phyloP scores from a whole-genome alignment of 2,888 invertebrate genomes.

The Lasioglossum figueresi region DNA sequence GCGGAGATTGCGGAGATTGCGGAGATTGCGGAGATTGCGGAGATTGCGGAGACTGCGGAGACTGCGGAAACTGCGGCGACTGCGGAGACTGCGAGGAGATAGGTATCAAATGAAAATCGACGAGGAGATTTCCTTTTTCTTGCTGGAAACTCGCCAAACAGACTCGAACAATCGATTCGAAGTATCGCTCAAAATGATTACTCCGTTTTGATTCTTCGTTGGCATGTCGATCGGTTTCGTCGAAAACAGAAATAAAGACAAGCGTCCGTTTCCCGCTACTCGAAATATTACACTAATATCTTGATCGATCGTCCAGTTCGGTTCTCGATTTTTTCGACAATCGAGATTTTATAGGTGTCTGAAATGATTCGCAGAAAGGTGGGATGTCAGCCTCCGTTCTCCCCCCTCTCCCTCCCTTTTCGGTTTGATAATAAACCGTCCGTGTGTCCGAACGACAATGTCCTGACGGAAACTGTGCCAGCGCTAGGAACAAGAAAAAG shows the following conservation, averaged over 20 bases:
- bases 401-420: too few species aligned
- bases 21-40: too few species aligned
- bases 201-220: background rate
- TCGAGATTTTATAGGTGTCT: background rate
- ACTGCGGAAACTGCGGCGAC: too few species aligned
- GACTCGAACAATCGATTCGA: background rate
- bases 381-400: background rate
- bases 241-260: background rate
- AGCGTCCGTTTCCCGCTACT: background rate
- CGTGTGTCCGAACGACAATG: background rate
- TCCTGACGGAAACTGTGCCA: background rate
- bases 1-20: too few species aligned
- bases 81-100: background rate
- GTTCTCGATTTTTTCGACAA: background rate
- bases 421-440: background rate
- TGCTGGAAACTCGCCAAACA: background rate
- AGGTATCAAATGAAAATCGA: background rate
- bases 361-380: background rate
- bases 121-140: background rate
- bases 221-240: background rate
- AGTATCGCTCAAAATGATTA: background rate
- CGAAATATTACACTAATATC: background rate
- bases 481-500: background rate
- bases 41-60: too few species aligned
- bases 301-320: background rate